Conservation (phyloP, 2,888 invertebrate species). For the Cetonia aurata region DNA sequence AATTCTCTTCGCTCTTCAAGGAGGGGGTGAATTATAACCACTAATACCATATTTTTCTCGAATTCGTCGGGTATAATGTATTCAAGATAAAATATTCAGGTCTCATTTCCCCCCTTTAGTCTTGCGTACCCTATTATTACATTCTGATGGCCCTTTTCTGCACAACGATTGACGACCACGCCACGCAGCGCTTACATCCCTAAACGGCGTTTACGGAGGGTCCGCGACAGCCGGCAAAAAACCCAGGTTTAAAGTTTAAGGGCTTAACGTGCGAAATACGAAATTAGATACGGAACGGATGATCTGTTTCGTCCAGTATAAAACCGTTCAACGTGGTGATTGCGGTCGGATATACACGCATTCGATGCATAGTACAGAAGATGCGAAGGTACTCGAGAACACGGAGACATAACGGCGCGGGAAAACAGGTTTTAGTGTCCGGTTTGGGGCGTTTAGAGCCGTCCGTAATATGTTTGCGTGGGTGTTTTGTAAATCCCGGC, state of each 20-base stretch:
- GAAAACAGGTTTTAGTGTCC: slow-evolving; percentile 33
- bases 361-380: background rate
- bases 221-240: slow-evolving; percentile 21
- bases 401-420: slow-evolving; percentile 3
- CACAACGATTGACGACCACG: slow-evolving; percentile 48
- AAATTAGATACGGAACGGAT: slow-evolving; percentile 29
- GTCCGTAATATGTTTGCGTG: slow-evolving; percentile 39
- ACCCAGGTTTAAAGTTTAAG: slow-evolving; percentile 21
- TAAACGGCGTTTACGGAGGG: slow-evolving; percentile 19
- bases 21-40: slow-evolving; percentile 56
- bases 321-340: slow-evolving; percentile 1
- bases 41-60: slow-evolving; percentile 62
- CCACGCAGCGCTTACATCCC: slow-evolving; percentile 24
- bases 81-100: slow-evolving; percentile 64
- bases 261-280: slow-evolving; percentile 27
- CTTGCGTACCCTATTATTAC: slow-evolving; percentile 64
- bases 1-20: slow-evolving; percentile 48
- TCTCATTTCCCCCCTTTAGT: slow-evolving; percentile 63
- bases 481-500: slow-evolving; percentile 50
- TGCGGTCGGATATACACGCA: background rate
- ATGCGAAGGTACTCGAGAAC: slow-evolving; percentile 5
- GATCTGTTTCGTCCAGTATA: slow-evolving; percentile 1
- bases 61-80: slow-evolving; percentile 60
- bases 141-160: slow-evolving; percentile 63
- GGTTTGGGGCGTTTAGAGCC: slow-evolving; percentile 17